Evolutionary conservation across 2,888 invertebrate species (phyloP), one percentile per base, ranked within the genome.

Genomic region (Ganaspis brasiliensis): DNA sequence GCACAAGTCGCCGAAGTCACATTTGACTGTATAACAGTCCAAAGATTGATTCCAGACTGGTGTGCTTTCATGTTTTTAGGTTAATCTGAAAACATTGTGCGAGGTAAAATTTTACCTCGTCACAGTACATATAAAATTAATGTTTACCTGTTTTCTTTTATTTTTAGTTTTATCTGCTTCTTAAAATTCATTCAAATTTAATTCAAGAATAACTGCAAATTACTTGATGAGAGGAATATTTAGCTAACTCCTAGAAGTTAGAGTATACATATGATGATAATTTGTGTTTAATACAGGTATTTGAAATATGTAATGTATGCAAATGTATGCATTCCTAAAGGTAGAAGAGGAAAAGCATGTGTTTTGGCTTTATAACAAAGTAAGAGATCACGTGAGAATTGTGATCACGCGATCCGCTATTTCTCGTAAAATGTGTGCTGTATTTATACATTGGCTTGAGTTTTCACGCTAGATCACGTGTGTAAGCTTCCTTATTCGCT

Each of bases 381-480:
- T 40, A 63, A 14, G 40, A 40, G 61, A 61, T 61, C 61, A 61
- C 61, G 61, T 61, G 61, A 8, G 19, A 16, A 35, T 21, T 40
- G 1, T 40, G 37, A 63, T 40, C 63, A 63, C 40, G 63, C 63
- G 63, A 63, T 63, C 14, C 12, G 19, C 63, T 19, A n/a, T 37
- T 63, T 63, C 37, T 21, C 63, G 35, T 63, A 40, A 40, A 63
- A 63, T 35, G 61, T 61, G 37, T 63, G 63, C 19, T 63, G 40
- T 21, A 63, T 40, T 63, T 63, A 63, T 63, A 63, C 63, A 40
- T 8, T 21, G 21, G 63, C 63, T 63, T 14, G 40, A 63, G 63
- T 40, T 63, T 52, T 52, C 63, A 63, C 63, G 63, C 63, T 63
- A 63, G 63, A 63, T 63, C 37, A 63, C 63, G 63, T 63, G 63